Evolutionary conservation across 2,888 invertebrate genomes (phyloP).

Genomic region (Byasa hedistus): DNA sequence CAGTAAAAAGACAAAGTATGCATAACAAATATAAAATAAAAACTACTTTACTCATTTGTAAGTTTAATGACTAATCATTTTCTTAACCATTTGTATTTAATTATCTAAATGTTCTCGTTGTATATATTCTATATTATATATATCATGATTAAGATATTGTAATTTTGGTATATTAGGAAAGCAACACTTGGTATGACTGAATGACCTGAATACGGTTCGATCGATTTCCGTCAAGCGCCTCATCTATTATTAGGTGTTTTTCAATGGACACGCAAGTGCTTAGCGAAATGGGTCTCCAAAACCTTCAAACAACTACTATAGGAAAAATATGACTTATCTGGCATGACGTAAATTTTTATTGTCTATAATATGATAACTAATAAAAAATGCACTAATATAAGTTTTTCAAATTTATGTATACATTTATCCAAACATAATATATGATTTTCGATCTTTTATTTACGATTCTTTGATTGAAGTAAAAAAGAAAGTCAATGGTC

Average conservation of each 20-base stretch:
- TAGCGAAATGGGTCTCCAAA: constrained; percentile 11
- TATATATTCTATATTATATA: too few species aligned
- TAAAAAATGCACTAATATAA: not conserved
- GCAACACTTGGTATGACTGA: not conserved
- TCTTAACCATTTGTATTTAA: too few species aligned
- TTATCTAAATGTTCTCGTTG: too few species aligned
- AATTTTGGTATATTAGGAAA: not conserved
- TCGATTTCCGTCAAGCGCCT: not conserved
- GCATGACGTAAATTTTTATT: not conserved
- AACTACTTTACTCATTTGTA: too few species aligned
- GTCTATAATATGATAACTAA: not conserved
- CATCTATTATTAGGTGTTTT: constrained; percentile 15
- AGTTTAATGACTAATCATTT: too few species aligned
- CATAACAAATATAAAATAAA: too few species aligned
- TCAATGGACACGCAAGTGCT: constrained; percentile 2
- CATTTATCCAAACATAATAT: too few species aligned
- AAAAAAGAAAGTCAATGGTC: too few species aligned
- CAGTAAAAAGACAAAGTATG: too few species aligned
- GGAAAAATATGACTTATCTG: not conserved
- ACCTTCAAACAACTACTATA: constrained; percentile 13
- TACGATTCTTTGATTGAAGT: too few species aligned
- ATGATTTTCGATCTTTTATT: too few species aligned
- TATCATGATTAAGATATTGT: not conserved
- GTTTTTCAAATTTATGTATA: not conserved
- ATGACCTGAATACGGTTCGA: not conserved